phyloP scores from a whole-genome alignment of 2,888 invertebrate genomes.

The Tenthredo amoena region DNA sequence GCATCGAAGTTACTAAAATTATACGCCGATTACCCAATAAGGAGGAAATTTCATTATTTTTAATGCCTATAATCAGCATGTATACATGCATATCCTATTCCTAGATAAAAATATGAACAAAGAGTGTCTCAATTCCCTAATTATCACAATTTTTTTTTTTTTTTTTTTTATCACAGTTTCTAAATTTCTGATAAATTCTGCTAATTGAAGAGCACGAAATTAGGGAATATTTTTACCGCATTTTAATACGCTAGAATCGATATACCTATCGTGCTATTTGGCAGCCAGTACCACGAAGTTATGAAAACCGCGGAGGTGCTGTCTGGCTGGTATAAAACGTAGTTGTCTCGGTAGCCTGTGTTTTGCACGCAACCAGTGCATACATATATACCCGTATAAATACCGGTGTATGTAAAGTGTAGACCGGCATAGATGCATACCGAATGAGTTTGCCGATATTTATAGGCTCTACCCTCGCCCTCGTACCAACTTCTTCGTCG shows the following conservation, averaged over 20 bases:
- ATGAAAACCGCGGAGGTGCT: neutral
- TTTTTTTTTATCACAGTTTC: neutral
- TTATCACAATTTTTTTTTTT: neutral
- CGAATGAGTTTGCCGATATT: conserved; percentile 59
- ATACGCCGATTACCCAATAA: conserved; percentile 25
- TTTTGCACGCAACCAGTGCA: neutral
- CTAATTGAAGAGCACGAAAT: neutral
- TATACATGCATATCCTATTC: no score
- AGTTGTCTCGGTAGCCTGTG: neutral
- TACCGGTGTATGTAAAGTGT: neutral
- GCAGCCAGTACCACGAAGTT: neutral
- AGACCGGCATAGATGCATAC: conserved; percentile 54
- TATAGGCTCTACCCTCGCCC: conserved; percentile 1
- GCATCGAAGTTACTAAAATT: conserved; percentile 8
- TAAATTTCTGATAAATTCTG: neutral
- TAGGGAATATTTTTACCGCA: neutral
- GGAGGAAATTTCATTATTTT: neutral
- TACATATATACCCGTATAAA: neutral
- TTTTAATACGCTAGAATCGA: neutral
- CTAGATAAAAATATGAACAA: neutral
- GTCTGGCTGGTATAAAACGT: neutral
- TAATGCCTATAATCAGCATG: neutral
- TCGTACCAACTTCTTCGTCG: neutral
- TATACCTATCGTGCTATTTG: neutral
- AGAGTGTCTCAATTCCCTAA: neutral